Conservation (phyloP, 2,797 vertebrate species). For the Babyrousa celebensis region DNA sequence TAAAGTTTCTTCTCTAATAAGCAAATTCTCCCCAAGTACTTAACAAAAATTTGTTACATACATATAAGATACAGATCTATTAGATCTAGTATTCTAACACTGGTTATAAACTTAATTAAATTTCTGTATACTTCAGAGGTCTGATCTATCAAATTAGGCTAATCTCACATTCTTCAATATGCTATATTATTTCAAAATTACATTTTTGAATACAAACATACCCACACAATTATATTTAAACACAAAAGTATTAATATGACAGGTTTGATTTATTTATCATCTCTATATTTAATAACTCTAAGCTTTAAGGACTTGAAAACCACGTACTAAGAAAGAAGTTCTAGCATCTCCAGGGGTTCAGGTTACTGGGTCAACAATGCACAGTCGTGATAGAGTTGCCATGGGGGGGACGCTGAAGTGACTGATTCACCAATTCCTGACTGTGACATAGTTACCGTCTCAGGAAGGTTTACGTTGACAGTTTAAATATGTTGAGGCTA, state of each 20-base stretch:
- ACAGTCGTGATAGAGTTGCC: conserved; percentile 55
- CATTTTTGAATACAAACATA: neutral
- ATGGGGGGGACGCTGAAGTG: neutral
- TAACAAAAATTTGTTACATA: conserved; percentile 44
- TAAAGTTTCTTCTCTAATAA: conserved; percentile 15
- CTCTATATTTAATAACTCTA: conserved; percentile 61
- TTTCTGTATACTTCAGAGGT: conserved; percentile 8
- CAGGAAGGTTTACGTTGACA: conserved; percentile 34
- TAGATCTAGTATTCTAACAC: conserved; percentile 34
- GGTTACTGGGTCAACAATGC: conserved; percentile 76
- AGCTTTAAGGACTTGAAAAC: conserved; percentile 64
- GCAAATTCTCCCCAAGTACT: conserved; percentile 32
- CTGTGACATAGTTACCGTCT: conserved; percentile 29
- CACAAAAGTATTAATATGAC: conserved; percentile 3
- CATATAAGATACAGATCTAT: conserved; percentile 5
- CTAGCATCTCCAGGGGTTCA: conserved; percentile 52
- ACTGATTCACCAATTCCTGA: conserved; percentile 43
- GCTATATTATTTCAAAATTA: conserved; percentile 59
- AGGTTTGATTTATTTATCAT: conserved; percentile 44
- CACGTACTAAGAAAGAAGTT: conserved; percentile 14
- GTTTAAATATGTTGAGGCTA: conserved; percentile 50
- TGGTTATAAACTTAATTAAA: conserved; percentile 45
- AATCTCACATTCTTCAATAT: conserved; percentile 23
- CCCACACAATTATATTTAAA: conserved; percentile 44
- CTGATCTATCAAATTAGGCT: conserved; percentile 29